Evolutionary conservation across 2,797 vertebrate species (phyloP).

Genomic region (Alcedo atthis): DNA sequence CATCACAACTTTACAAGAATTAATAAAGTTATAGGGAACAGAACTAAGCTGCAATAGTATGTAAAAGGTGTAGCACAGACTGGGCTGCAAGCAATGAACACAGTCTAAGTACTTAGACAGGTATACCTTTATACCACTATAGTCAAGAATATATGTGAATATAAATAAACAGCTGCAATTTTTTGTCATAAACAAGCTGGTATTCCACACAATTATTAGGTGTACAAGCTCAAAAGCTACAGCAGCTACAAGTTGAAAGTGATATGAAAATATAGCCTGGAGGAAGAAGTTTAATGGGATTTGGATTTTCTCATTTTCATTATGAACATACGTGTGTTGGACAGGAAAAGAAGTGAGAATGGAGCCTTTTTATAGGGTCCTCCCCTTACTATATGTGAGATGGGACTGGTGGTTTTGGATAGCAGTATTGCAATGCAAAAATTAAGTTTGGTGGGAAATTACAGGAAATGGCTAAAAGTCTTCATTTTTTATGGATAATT

Average conservation of each 20-base stretch:
- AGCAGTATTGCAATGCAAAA: not conserved
- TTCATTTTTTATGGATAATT: not conserved
- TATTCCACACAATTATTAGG: not conserved
- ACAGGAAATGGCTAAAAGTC: conserved; percentile 16
- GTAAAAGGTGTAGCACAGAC: not conserved
- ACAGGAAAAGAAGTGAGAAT: not conserved
- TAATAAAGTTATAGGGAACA: not conserved
- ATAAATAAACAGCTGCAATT: not conserved
- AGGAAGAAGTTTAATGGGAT: not conserved
- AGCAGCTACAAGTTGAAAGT: not conserved
- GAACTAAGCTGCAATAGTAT: not conserved
- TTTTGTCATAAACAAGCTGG: not conserved
- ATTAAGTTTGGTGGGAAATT: conserved; percentile 1
- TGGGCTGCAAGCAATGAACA: not conserved
- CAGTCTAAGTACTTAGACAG: not conserved
- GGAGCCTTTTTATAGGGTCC: not conserved
- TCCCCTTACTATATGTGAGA: not conserved
- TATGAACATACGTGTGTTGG: not conserved
- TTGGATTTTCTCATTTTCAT: not conserved
- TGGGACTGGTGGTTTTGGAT: not conserved
- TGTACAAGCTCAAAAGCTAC: not conserved
- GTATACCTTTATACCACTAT: not conserved
- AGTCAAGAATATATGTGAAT: not conserved
- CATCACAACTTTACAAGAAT: not conserved
- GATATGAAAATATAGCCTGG: not conserved